These are phyloP conservation scores for Myripristis murdjan DNA, from an alignment of 2,797 vertebrate genomes.

Conservation along the genomic window DNA sequence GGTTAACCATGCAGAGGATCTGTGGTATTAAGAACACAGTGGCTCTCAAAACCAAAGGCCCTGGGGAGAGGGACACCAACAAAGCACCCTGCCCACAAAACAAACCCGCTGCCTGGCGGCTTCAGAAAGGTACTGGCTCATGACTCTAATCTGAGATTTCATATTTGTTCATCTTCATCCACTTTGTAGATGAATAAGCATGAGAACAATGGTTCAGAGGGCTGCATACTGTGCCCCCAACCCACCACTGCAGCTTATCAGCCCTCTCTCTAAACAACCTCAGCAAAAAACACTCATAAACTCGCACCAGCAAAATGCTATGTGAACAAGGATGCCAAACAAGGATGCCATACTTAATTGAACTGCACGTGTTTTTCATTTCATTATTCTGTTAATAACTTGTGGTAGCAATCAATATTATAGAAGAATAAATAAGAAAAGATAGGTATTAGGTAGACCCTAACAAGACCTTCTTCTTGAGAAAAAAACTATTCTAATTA, in stretches of 20 bases:
- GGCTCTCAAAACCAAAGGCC: slow-evolving; percentile 24
- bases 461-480: too few relatives aligned
- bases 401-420: too few relatives aligned
- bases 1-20: slow-evolving; percentile 32
- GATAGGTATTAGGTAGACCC: neutral
- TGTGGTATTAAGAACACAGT: slow-evolving; percentile 33
- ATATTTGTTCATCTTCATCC: slow-evolving; percentile 41
- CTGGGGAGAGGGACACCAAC: slow-evolving; percentile 8
- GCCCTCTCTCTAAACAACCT: slow-evolving; percentile 18
- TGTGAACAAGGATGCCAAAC: neutral
- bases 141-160: slow-evolving; percentile 29
- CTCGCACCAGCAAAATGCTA: neutral
- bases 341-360: too few relatives aligned
- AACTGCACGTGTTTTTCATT: too few relatives aligned
- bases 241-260: slow-evolving; percentile 30
- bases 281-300: neutral
- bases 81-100: slow-evolving; percentile 30
- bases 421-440: too few relatives aligned
- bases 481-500: neutral
- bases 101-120: slow-evolving; percentile 18
- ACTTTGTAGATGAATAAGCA: slow-evolving; percentile 50
- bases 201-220: slow-evolving; percentile 48
- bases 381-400: too few relatives aligned
- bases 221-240: slow-evolving; percentile 16
- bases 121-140: slow-evolving; percentile 40